Evolutionary conservation across 2,797 vertebrate species (phyloP).

Genomic region (Coccyzus lansbergi): DNA sequence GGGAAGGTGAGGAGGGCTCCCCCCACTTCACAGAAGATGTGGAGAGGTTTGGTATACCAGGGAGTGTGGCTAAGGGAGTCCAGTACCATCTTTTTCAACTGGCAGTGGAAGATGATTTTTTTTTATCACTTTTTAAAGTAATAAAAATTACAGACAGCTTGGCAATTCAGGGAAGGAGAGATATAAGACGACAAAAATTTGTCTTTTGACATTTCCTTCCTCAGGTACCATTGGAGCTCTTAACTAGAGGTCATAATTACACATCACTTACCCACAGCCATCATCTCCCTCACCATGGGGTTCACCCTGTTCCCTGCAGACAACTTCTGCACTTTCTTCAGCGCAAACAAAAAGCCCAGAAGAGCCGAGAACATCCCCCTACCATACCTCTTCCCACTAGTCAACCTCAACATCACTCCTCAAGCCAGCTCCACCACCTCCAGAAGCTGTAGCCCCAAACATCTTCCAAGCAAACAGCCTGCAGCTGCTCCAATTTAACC

Average conservation of each 20-base stretch:
- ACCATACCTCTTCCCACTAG: too few relatives aligned
- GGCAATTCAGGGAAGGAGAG: background rate
- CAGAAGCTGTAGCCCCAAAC: background rate
- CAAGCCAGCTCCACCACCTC: rapidly evolving
- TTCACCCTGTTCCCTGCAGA: background rate
- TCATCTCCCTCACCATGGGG: background rate
- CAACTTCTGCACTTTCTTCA: background rate
- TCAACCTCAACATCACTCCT: rapidly evolving
- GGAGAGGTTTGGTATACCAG: rapidly evolving
- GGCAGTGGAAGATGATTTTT: too few relatives aligned
- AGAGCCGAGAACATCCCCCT: background rate
- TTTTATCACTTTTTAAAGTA: background rate
- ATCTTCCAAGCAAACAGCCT: background rate
- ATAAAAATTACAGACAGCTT: background rate
- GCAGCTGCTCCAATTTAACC: background rate
- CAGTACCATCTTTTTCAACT: background rate
- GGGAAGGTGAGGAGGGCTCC: background rate
- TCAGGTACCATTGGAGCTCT: rapidly evolving
- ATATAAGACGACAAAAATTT: background rate
- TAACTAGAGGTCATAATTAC: background rate
- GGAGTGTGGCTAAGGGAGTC: rapidly evolving
- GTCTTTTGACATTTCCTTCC: background rate
- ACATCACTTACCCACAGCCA: rapidly evolving
- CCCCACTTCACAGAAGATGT: rapidly evolving
- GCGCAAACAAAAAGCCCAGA: background rate